Percentiles rank a stretch among this genome's conserved stretches.
phyloP scores from a whole-genome alignment of 1,140 invertebrate genomes.

The Drosophila mayri region DNA sequence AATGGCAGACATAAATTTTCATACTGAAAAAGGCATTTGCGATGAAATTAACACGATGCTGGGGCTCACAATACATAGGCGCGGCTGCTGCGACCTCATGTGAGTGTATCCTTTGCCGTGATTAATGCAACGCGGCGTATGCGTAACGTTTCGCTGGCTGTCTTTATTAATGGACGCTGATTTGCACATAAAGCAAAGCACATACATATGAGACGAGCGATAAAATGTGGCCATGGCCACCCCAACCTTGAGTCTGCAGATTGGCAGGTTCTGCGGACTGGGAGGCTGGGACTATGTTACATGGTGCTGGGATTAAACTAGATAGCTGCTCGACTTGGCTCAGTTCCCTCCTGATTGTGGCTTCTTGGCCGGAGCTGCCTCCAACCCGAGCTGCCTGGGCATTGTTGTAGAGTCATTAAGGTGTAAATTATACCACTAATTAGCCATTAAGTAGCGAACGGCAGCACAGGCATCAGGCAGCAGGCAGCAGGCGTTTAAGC shows the following conservation, averaged over 20 bases:
- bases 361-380: conserved; percentile 42
- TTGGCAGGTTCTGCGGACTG: not conserved
- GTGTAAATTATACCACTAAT: conserved; percentile 83
- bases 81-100: conserved; percentile 9
- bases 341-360: conserved; percentile 34
- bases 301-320: conserved; percentile 54
- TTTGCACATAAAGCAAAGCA: conserved; percentile 72
- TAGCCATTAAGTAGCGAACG: conserved; percentile 77
- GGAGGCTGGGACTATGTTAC: conserved; percentile 5
- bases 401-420: conserved; percentile 79
- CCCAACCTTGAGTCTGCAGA: not conserved
- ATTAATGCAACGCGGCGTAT: conserved; percentile 76
- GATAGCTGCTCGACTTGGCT: conserved; percentile 35
- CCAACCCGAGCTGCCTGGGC: conserved; percentile 35
- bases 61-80: conserved; percentile 32
- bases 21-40: conserved; percentile 78
- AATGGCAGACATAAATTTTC: conserved; percentile 76
- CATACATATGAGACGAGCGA: conserved; percentile 46
- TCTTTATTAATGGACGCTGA: conserved; percentile 81
- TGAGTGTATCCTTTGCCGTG: conserved; percentile 66
- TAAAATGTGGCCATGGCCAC: conserved; percentile 25
- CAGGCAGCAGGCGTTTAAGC: conserved; percentile 49
- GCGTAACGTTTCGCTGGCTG: conserved; percentile 65
- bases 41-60: conserved; percentile 74
- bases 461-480: conserved; percentile 19